A percentile compares a stretch with the other conserved stretches of the same genome.
These are phyloP conservation scores for Lophochroa leadbeateri DNA, from an alignment of 2,113 vertebrate species.

Conservation along the genomic window DNA sequence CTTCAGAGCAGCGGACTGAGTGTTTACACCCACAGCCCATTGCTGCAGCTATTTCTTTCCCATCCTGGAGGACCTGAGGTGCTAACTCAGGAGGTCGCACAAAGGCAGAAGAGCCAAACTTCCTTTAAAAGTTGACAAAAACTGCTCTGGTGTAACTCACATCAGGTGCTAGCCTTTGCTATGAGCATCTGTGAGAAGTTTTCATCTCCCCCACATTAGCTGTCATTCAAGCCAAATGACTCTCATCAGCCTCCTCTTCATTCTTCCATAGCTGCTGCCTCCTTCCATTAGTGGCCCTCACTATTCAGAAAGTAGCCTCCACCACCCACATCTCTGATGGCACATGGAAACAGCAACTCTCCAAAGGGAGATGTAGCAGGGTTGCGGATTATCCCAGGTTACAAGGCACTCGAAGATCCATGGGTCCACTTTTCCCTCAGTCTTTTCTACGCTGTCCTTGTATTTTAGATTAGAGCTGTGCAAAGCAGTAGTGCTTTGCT, in stretches of 20 bases:
- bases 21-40: not conserved
- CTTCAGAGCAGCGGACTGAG: not conserved
- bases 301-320: not conserved
- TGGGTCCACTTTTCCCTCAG: fast-evolving
- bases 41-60: not conserved
- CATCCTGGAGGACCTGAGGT: not conserved
- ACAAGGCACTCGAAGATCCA: not conserved
- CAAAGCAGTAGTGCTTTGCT: not conserved
- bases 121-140: not conserved
- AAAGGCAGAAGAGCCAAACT: not conserved
- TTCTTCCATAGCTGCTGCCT: not conserved
- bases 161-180: not conserved
- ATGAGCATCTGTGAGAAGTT: not conserved
- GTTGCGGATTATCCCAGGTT: not conserved
- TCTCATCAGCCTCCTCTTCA: not conserved
- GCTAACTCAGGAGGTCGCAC: not conserved
- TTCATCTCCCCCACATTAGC: not conserved
- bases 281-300: not conserved
- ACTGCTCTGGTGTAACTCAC: not conserved
- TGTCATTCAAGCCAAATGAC: not conserved
- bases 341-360: not conserved
- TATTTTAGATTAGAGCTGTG: not conserved
- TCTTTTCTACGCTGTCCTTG: not conserved
- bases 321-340: not conserved
- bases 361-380: not conserved